Percentiles rank a stretch among this genome's conserved stretches.
phyloP scores from a whole-genome alignment of 2,888 invertebrate genomes.

The Thymelicus acteon region DNA sequence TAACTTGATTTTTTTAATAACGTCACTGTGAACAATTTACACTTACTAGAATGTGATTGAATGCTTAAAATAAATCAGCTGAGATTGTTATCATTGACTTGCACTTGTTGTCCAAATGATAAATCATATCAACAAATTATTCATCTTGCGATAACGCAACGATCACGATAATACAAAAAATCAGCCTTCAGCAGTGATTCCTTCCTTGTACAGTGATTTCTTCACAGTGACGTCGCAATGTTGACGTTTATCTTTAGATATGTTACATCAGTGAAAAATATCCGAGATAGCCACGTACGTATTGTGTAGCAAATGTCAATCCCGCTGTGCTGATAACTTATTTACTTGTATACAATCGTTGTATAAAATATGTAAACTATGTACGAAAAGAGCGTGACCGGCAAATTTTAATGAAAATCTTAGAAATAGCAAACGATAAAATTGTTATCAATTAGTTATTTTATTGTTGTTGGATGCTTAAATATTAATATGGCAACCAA shows the following conservation, averaged over 20 bases:
- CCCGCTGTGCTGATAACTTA: slow-evolving; percentile 15
- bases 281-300: slow-evolving; percentile 8
- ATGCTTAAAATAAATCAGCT: background rate
- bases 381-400: too few relatives aligned
- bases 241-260: slow-evolving; percentile 10
- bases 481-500: too few relatives aligned
- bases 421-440: too few relatives aligned
- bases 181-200: background rate
- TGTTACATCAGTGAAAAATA: slow-evolving; percentile 14
- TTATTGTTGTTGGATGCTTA: too few relatives aligned
- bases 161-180: slow-evolving; percentile 7
- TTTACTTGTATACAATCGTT: background rate
- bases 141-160: background rate
- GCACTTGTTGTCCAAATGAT: background rate
- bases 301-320: slow-evolving; percentile 8
- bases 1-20: background rate
- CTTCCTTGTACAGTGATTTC: slow-evolving; percentile 8
- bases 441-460: too few relatives aligned
- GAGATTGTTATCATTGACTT: background rate
- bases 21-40: background rate
- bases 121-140: background rate
- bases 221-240: slow-evolving; percentile 24
- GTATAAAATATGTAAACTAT: too few relatives aligned
- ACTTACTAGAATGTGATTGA: background rate
- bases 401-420: too few relatives aligned